Base-by-base conservation (phyloP, 92 coral and sea anemone species). In the Porites evermanni region DNA sequence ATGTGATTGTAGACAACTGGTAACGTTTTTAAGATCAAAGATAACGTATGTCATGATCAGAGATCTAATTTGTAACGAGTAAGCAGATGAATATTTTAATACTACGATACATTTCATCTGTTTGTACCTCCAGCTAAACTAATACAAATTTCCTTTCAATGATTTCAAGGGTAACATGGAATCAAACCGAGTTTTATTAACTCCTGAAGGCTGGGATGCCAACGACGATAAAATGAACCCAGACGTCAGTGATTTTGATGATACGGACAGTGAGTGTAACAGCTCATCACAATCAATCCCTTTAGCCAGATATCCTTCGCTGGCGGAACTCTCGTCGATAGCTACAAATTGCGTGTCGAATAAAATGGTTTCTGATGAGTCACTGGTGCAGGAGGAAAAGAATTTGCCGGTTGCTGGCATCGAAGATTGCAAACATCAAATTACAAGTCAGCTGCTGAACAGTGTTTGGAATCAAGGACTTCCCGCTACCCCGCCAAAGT, bases 401-500 rank as follows among this genome's bases (percentile, higher is more conserved):
- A 65, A 66, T 26, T 50, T 70, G 65, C 58, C 64, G 52, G 84
- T 87, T 11, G 74, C 78, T 61, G 29, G 51, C 63, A 77, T 70
- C 53, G 80, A 80, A 23, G 85, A 77, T 61, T 70, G 79, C 82
- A 72, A 66, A 64, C 77, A 18, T 67, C 80, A 83, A 77, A 67
- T 61, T 69, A 38, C 89, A 32, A 76, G 13, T 70, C 77, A 63
- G 77, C 84, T 77, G 77, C 84, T 77, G 77, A 86, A 79, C 47
- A 70, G 70, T 64, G 12, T 53, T 70, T 79, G 85, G 85, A 80
- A 80, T 29, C 86, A 74, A 26, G 79, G 64, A 44, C 87, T 86
- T 20, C 98, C 95, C 6, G 89, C 88, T 12, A 96, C 99, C 16
- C 99, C 99, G 24, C 96, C 98, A 52, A 97, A 97, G 78, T 87